Percentiles rank a stretch among this genome's conserved stretches.
These are phyloP conservation scores for Chunga burmeisteri DNA, from an alignment of 2,113 vertebrate species.

Conservation along the genomic window DNA sequence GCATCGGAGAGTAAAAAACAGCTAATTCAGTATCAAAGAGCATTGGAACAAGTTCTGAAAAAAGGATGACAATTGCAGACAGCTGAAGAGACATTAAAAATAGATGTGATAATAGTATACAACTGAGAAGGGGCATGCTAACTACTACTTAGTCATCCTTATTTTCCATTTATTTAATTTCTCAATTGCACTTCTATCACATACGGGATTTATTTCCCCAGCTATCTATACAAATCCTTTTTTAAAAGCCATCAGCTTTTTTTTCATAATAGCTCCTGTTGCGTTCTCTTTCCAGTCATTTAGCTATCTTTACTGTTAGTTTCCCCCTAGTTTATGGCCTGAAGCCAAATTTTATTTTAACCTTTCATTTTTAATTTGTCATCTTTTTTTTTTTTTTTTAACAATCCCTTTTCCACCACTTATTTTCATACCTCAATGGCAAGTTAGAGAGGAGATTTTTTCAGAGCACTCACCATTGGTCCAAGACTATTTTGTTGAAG, in stretches of 20 bases:
- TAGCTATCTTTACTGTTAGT: conserved; percentile 53
- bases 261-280: conserved; percentile 36
- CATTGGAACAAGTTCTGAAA: conserved; percentile 47
- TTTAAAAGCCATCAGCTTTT: conserved; percentile 32
- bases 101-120: conserved; percentile 67
- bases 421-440: conserved; percentile 46
- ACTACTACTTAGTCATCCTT: conserved; percentile 69
- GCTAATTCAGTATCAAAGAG: conserved; percentile 61
- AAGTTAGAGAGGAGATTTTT: conserved; percentile 33
- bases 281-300: conserved; percentile 53
- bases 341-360: conserved; percentile 52
- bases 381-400: not conserved
- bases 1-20: conserved; percentile 36
- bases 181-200: conserved; percentile 55
- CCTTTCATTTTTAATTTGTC: conserved; percentile 54
- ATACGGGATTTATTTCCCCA: conserved; percentile 45
- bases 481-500: conserved; percentile 32
- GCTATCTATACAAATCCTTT: conserved; percentile 58
- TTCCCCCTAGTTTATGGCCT: conserved; percentile 42
- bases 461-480: not conserved
- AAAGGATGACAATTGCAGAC: conserved; percentile 49
- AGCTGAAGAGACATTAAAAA: conserved; percentile 63
- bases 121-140: conserved; percentile 62
- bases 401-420: not conserved
- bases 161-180: conserved; percentile 70